phyloP scores from a whole-genome alignment of 2,113 vertebrate species.

The Sphaerodactylus townsendi region DNA sequence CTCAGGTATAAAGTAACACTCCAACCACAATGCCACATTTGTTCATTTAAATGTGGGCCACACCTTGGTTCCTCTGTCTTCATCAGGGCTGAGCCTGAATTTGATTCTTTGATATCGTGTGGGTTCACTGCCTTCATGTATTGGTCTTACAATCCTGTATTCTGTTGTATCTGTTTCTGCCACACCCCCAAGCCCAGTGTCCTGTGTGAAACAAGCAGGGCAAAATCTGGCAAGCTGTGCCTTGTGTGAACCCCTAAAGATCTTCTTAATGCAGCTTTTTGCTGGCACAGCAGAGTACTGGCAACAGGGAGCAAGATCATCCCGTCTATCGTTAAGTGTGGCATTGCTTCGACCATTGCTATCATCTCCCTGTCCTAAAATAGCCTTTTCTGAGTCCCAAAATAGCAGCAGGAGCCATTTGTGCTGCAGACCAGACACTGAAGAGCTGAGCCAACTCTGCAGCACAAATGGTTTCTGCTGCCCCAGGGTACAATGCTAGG shows the following conservation, averaged over 20 bases:
- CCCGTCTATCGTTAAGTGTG: background rate
- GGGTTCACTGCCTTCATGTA: background rate
- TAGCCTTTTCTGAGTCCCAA: background rate
- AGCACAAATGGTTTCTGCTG: background rate
- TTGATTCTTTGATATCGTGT: conserved; percentile 11
- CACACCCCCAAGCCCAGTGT: no score
- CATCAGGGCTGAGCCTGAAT: conserved; percentile 27
- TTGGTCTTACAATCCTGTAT: background rate
- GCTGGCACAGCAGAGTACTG: background rate
- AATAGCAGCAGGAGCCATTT: background rate
- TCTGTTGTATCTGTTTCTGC: background rate
- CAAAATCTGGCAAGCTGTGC: background rate
- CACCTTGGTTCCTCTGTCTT: conserved; percentile 21
- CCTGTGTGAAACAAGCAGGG: no score
- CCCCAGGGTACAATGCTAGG: background rate
- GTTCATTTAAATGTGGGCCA: background rate
- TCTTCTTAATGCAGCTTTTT: background rate
- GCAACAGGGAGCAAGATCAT: background rate
- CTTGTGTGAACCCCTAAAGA: background rate
- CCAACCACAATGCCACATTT: no score
- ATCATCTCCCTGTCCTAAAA: background rate
- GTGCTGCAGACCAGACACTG: no score
- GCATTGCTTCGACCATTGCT: background rate
- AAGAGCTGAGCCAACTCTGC: no score
- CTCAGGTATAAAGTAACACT: no score